Evolutionary conservation across 2,797 vertebrate species (phyloP).

Genomic region (Spea hammondii): DNA sequence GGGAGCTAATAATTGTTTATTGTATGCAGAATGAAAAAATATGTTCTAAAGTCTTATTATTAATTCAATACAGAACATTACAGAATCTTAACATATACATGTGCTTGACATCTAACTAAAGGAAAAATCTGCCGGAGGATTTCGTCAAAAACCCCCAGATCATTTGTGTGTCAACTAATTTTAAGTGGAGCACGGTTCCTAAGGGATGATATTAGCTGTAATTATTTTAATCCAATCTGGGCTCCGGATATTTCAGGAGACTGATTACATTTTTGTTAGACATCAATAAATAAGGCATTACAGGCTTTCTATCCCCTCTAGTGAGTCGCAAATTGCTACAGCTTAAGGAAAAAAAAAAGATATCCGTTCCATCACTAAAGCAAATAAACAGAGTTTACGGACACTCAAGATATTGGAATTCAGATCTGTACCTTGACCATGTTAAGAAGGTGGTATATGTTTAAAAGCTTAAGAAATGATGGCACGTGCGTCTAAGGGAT

Average conservation of each 20-base stretch:
- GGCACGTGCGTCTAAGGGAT: too few species aligned
- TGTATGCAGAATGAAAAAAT: too few species aligned
- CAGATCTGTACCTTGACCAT: too few species aligned
- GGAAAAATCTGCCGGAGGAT: too few species aligned
- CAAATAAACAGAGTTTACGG: background rate
- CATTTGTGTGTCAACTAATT: background rate
- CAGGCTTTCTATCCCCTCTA: background rate
- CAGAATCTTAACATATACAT: too few species aligned
- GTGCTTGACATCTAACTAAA: too few species aligned
- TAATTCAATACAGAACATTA: too few species aligned
- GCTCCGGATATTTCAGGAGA: background rate
- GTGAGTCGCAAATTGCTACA: background rate
- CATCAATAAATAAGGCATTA: background rate
- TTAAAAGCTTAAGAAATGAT: too few species aligned
- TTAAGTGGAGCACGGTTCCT: background rate
- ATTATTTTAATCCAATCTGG: background rate
- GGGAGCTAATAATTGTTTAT: too few species aligned
- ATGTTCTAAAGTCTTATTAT: too few species aligned
- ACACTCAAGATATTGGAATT: too few species aligned
- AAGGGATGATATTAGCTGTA: background rate
- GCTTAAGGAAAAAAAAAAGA: background rate
- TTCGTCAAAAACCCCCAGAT: background rate
- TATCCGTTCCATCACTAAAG: background rate
- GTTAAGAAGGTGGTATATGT: too few species aligned
- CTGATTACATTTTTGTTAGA: background rate